Base-by-base conservation (phyloP, 2,888 invertebrate species). In the Nemotelus nigrinus region DNA sequence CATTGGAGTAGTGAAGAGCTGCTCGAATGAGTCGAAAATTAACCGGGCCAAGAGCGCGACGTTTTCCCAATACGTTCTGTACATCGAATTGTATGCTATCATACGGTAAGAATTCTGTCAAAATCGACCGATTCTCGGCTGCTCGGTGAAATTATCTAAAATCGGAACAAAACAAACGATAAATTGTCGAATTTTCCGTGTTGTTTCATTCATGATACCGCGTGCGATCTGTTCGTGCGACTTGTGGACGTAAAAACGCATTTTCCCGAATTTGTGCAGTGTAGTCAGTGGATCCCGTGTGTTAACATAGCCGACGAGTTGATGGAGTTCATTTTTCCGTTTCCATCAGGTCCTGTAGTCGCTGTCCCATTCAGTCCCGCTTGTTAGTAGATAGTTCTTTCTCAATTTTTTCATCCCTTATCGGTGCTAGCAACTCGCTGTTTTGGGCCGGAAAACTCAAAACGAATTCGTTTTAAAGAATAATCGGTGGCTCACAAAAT, bases 11-110 rank as follows among this genome's bases (percentile, higher is more conserved):
- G 70, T 55, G 55, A 25, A 25, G 53, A 70, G 70, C 70, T 63
- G 5, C 63, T 8, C 7, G 43, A 63, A 63, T 43, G 50, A 68
- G 68, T 68, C 68, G 48, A 68, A 70, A 50, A n/a, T 70, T 70
- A 74, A 48, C 74, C 74, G 74, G 60, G 74, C 74, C 74, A 48
- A 74, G 58, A 74, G 60, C 74, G 74, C 74, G 74, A 60, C 60
- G 60, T 63, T 74, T 25, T 74, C 45, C 41, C 58, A 25, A 3
- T 53, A 70, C 70, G 53, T 47, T 70, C 70, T 55, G 70, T 10
- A 25, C 53, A 44, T 48, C 43, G 6, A 25, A 48, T 45, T 67
- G 47, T 50, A 39, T 6, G 43, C 55, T 55, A 55, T 55, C 43
- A 53, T 50, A 10, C 70, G 8, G 70, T 55, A 55, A 70, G 25